Conservation (phyloP, 1,140 invertebrate species). For the Solenopsis invicta region DNA sequence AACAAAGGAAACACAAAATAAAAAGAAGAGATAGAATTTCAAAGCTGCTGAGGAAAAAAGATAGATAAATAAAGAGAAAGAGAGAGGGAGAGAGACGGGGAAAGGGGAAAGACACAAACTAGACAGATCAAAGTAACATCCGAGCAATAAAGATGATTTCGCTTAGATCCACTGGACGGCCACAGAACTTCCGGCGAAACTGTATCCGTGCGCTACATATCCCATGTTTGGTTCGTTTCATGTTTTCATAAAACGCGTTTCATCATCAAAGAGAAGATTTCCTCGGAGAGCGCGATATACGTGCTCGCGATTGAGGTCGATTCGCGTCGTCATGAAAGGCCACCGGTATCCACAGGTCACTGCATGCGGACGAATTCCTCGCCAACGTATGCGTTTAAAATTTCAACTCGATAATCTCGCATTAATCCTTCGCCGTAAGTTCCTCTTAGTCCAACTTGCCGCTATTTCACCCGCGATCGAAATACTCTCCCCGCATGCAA, state of each 20-base stretch:
- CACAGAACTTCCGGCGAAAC: conserved; percentile 1
- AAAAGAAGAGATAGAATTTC: conserved; percentile 21
- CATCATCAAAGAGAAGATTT: conserved; percentile 48
- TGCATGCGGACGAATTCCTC: not conserved
- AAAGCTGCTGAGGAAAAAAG: not conserved
- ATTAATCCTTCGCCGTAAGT: not conserved
- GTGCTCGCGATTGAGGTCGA: conserved; percentile 16
- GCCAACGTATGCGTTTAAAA: conserved; percentile 1
- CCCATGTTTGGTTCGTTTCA: not conserved
- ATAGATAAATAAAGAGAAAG: not conserved
- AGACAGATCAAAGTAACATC: conserved; percentile 22
- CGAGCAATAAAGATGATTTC: conserved; percentile 41
- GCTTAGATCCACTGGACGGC: not conserved
- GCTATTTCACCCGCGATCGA: not conserved
- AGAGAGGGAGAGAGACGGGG: not conserved
- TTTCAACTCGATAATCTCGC: conserved; percentile 22
- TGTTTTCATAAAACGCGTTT: conserved; percentile 44
- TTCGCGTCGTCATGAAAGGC: conserved; percentile 18
- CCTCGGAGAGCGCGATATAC: conserved; percentile 13
- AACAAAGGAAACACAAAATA: conserved; percentile 1
- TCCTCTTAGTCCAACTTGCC: not conserved
- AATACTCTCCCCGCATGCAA: not conserved
- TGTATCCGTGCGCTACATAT: not conserved
- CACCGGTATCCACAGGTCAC: not conserved
- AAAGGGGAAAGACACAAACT: not conserved